Evolutionary conservation across 2,797 vertebrate species (phyloP), one percentile per base, ranked within the genome.

Genomic region (Gadopsis marmoratus): DNA sequence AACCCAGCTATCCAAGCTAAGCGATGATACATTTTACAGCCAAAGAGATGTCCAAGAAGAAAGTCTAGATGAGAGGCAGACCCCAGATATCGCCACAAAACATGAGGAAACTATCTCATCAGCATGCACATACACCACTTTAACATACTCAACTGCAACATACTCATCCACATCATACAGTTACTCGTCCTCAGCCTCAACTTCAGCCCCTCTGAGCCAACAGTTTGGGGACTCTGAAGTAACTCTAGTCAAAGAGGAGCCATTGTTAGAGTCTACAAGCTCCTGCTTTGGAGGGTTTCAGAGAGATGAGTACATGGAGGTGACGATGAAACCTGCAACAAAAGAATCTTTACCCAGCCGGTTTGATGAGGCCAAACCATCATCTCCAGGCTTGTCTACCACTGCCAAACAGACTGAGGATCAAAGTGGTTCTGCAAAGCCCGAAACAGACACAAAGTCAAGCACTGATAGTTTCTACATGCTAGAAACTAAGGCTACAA

Each of bases 291-390:
- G 89, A 76, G 93, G 94, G 58, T 88, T 94, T 74, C 88, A 93
- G 64, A 96, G 95, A 86, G 96, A 98, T 31, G 97, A 97, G 76
- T 98, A 98, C 88, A 91, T 99, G 89, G 97, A 99, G 84, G 97
- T 98, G 64, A 96, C 96, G 17, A 91, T 95, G 21, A 96, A 93
- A 91, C 91, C 94, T 73, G 82, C 90, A 81, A 76, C 94, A 68
- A 95, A 94, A 83, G 92, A 94, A 76, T 95, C 95, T 68, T 92
- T 87, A 0, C 84, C 95, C 45, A 94, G 95, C 85, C 95, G 94
- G 6, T 86, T 81, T 50, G 94, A 95, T 67, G 95, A 96, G 76
- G 83, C 87, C 12, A 94, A 93, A 86, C 78, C 92, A 9, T 87
- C 93, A 68, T 91, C 94, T 76, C 90, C 87, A 64, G 88, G 66